Evolutionary conservation across 2,888 invertebrate species (phyloP).

Genomic region (Loripinus fragilis): DNA sequence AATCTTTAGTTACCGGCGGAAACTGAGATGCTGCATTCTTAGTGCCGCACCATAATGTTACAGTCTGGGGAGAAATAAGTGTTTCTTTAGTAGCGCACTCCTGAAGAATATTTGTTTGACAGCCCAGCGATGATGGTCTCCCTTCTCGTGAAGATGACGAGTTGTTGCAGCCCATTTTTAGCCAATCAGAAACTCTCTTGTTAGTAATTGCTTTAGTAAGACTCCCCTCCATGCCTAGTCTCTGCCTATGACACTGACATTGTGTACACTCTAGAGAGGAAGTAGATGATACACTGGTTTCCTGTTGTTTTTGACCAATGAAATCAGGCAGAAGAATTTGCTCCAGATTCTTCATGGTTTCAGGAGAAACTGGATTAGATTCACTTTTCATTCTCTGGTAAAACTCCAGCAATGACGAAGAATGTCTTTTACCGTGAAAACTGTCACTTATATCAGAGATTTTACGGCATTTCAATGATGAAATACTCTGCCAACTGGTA

Average conservation of each 20-base stretch:
- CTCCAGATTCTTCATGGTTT: conserved; percentile 73
- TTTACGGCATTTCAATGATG: conserved; percentile 56
- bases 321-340: conserved; percentile 72
- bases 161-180: conserved; percentile 60
- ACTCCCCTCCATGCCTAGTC: conserved; percentile 35
- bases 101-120: conserved; percentile 57
- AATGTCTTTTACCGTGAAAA: conserved; percentile 74
- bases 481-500: conserved; percentile 62
- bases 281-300: conserved; percentile 54
- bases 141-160: conserved; percentile 46
- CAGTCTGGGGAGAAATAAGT: conserved; percentile 72
- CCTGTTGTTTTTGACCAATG: conserved; percentile 52
- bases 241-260: conserved; percentile 47
- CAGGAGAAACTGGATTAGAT: conserved; percentile 75
- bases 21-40: conserved; percentile 78
- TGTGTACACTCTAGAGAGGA: conserved; percentile 55
- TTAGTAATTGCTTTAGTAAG: conserved; percentile 59
- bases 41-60: conserved; percentile 77
- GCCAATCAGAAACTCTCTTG: conserved; percentile 65
- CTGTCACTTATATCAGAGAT: conserved; percentile 68
- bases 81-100: conserved; percentile 65
- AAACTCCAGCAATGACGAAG: conserved; percentile 75
- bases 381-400: conserved; percentile 75
- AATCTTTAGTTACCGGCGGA: conserved; percentile 77
- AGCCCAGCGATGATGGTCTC: conserved; percentile 56